These are phyloP conservation scores for Caenorhabditis sp. DNA, from an alignment of 2,888 invertebrate species.

Conservation along the genomic window DNA sequence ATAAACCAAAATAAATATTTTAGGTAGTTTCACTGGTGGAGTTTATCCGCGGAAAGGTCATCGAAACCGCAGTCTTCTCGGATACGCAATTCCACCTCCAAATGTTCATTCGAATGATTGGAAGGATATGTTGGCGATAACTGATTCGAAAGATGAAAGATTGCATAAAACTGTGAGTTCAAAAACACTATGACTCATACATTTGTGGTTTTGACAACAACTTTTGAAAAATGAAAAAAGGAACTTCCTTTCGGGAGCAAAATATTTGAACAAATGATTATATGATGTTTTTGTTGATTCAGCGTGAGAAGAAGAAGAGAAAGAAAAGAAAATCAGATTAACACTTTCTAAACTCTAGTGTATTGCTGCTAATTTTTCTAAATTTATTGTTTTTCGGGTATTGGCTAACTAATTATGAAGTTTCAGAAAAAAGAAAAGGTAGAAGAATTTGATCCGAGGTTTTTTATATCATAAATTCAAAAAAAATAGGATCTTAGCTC, in stretches of 20 bases:
- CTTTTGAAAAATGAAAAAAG: conserved; percentile 1
- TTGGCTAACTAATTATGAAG: neutral
- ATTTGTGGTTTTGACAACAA: neutral
- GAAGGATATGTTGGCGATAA: conserved; percentile 52
- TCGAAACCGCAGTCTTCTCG: conserved; percentile 41
- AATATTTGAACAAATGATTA: neutral
- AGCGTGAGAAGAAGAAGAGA: conserved; percentile 18
- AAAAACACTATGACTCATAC: too few species aligned
- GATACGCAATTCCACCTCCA: conserved; percentile 51
- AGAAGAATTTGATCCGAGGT: too few species aligned
- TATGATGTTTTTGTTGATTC: conserved; percentile 22
- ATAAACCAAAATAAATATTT: neutral
- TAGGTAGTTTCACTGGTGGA: conserved; percentile 50
- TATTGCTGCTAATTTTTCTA: neutral
- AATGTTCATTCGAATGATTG: conserved; percentile 53
- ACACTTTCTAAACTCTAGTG: conserved; percentile 12
- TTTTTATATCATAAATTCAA: too few species aligned
- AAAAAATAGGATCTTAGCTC: too few species aligned
- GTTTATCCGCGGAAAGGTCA: conserved; percentile 45
- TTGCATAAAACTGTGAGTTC: conserved; percentile 26
- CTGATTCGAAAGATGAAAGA: conserved; percentile 40
- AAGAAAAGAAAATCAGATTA: conserved; percentile 15
- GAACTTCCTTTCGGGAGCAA: neutral
- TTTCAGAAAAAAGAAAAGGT: neutral
- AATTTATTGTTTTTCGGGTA: neutral